Percentiles rank a stretch among this genome's conserved stretches.
phyloP scores from a whole-genome alignment of 2,888 invertebrate species.

The Pterostichus niger region DNA sequence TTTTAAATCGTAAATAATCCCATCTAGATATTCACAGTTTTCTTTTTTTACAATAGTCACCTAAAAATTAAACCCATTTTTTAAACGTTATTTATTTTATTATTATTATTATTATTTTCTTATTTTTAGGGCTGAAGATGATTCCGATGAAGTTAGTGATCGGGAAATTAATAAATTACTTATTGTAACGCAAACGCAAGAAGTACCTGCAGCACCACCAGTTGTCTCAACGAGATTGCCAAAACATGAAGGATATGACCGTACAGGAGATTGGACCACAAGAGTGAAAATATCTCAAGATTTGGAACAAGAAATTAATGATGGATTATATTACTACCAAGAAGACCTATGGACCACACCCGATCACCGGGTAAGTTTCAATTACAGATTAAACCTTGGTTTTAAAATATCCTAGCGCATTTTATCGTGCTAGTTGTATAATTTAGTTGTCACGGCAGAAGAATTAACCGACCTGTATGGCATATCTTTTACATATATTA shows the following conservation, averaged over 20 bases:
- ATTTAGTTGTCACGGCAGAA: too few relatives aligned
- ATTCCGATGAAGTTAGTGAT: conserved; percentile 95
- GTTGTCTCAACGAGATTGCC: conserved; percentile 79
- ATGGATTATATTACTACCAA: conserved; percentile 97
- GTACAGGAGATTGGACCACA: conserved; percentile 93
- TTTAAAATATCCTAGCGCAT: too few relatives aligned
- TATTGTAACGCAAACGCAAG: conserved; percentile 97
- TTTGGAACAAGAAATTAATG: conserved; percentile 96
- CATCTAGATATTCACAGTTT: too few relatives aligned
- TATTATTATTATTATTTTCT: not conserved
- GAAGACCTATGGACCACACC: conserved; percentile 92
- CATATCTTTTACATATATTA: too few relatives aligned
- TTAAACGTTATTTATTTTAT: too few relatives aligned
- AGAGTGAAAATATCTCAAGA: conserved; percentile 97
- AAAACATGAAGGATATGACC: conserved; percentile 94
- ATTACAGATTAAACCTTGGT: too few relatives aligned
- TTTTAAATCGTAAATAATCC: too few relatives aligned
- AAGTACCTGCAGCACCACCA: conserved; percentile 70
- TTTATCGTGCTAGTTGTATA: too few relatives aligned
- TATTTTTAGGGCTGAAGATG: conserved; percentile 85
- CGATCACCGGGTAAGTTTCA: conserved; percentile 76
- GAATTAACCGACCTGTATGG: too few relatives aligned
- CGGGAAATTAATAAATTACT: conserved; percentile 95
- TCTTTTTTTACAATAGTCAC: too few relatives aligned
- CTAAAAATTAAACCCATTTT: too few relatives aligned